Percentiles rank a stretch among this genome's conserved stretches.
Evolutionary conservation across 2,888 invertebrate species (phyloP).

Genomic region (Tenthredo livida): DNA sequence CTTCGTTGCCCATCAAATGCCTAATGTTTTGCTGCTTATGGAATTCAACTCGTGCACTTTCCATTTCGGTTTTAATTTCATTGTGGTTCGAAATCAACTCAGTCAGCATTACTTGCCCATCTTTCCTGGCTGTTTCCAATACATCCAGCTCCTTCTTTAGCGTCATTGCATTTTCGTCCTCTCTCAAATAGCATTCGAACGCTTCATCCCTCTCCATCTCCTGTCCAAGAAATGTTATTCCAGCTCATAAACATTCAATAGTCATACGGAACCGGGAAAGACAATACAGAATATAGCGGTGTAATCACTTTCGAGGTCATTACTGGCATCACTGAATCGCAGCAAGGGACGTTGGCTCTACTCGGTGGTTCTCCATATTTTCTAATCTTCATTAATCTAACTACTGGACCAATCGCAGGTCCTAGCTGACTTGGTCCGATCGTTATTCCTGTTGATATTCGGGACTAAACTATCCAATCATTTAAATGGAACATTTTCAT

Average conservation of each 20-base stretch:
- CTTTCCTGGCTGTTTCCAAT: background rate
- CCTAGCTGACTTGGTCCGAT: constrained; percentile 32
- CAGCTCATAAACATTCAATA: background rate
- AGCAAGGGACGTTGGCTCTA: background rate
- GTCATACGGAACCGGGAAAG: background rate
- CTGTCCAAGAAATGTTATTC: background rate
- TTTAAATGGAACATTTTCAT: background rate
- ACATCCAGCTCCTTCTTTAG: constrained; percentile 29
- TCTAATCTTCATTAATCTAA: constrained; percentile 30
- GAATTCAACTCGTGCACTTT: constrained; percentile 35
- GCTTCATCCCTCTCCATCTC: constrained; percentile 10
- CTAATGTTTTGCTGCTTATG: constrained; percentile 40
- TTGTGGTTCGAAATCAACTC: constrained; percentile 7
- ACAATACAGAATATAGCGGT: background rate
- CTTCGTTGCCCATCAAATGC: constrained; percentile 35
- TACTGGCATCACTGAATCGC: background rate
- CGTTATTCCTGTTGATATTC: constrained; percentile 22
- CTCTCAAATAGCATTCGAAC: constrained; percentile 29
- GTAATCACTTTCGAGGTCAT: constrained; percentile 4
- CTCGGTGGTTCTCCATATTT: background rate
- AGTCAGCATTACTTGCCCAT: background rate
- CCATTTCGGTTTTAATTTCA: constrained; percentile 14
- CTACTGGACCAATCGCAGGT: constrained; percentile 22
- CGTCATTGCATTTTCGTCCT: constrained; percentile 9
- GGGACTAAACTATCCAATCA: background rate